Percentiles rank a stretch among this genome's conserved stretches.
Evolutionary conservation across 2,888 invertebrate species (phyloP).

Genomic region (Esperia sulphurella): DNA sequence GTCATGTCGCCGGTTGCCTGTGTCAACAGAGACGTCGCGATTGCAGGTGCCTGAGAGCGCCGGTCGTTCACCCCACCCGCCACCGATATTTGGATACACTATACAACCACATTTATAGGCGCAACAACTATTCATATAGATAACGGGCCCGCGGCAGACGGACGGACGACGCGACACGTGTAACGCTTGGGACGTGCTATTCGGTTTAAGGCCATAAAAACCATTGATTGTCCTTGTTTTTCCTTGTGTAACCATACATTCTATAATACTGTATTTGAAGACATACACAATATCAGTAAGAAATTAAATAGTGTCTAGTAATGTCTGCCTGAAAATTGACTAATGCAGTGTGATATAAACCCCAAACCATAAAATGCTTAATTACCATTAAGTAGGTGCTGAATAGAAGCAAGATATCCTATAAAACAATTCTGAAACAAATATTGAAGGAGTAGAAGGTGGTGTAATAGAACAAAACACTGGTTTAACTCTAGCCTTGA

Average conservation of each 20-base stretch:
- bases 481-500: neutral
- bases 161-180: slow-evolving; percentile 38
- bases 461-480: too few relatives aligned
- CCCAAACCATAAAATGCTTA: too few relatives aligned
- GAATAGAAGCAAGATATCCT: too few relatives aligned
- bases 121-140: slow-evolving; percentile 43
- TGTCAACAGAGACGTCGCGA: slow-evolving; percentile 69
- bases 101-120: slow-evolving; percentile 8
- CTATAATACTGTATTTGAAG: too few relatives aligned
- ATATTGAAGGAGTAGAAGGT: too few relatives aligned
- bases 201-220: slow-evolving; percentile 1
- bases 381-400: too few relatives aligned
- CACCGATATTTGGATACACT: slow-evolving; percentile 70
- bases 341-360: too few relatives aligned
- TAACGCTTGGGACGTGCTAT: slow-evolving; percentile 16
- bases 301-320: too few relatives aligned
- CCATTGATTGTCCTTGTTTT: slow-evolving; percentile 4
- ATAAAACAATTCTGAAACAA: too few relatives aligned
- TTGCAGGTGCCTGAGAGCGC: slow-evolving; percentile 63
- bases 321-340: too few relatives aligned
- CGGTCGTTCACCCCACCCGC: slow-evolving; percentile 66
- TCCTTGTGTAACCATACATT: too few relatives aligned
- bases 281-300: too few relatives aligned
- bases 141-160: slow-evolving; percentile 42
- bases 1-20: slow-evolving; percentile 55